These are phyloP conservation scores for Aphyosemion australe DNA, from an alignment of 2,113 vertebrate genomes.

Conservation along the genomic window DNA sequence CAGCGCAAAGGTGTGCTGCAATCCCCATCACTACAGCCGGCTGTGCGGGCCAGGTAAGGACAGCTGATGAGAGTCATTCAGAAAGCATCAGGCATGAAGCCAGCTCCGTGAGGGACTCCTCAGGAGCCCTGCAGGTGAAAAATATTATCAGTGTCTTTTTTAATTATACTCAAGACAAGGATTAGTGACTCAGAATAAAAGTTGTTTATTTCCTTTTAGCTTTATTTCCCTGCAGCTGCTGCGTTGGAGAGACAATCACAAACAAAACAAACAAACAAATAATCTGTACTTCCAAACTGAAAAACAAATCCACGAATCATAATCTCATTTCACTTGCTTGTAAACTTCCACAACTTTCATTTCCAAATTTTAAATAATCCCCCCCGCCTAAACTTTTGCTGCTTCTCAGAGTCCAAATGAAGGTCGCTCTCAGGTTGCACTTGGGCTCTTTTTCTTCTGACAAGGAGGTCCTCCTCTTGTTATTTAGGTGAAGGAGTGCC, in stretches of 20 bases:
- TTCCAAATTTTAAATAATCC: no score
- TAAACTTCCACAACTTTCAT: constrained; percentile 1
- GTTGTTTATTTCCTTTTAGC: constrained; percentile 6
- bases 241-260: neutral
- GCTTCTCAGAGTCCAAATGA: constrained; percentile 76
- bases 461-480: constrained; percentile 82
- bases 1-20: constrained; percentile 88
- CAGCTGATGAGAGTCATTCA: neutral
- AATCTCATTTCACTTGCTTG: no score
- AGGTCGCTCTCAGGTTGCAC: constrained; percentile 83
- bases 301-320: no score
- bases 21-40: constrained; percentile 96
- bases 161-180: neutral
- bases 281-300: no score
- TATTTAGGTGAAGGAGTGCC: constrained; percentile 88
- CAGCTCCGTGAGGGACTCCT: neutral
- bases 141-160: neutral
- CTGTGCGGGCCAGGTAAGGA: constrained; percentile 92
- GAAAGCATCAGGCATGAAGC: neutral
- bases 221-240: neutral
- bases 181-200: neutral
- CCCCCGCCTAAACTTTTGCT: constrained; percentile 22
- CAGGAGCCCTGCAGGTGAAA: neutral
- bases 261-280: no score
- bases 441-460: constrained; percentile 70